phyloP scores from a whole-genome alignment of 1,140 invertebrate genomes.

The Aricia agestis region DNA sequence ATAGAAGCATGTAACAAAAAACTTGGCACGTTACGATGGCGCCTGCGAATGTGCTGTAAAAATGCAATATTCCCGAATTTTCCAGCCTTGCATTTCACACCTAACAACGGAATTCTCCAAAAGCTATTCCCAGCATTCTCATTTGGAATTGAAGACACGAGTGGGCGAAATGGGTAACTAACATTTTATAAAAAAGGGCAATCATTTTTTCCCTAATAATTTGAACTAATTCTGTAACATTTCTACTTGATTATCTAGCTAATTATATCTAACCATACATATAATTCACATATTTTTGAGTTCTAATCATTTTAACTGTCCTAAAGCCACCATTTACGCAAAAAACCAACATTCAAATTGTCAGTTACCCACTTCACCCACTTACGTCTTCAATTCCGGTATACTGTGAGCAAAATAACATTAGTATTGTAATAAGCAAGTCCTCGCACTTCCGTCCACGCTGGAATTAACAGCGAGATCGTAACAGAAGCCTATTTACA shows the following conservation, averaged over 20 bases:
- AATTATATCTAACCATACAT: too few relatives aligned
- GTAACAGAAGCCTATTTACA: background rate
- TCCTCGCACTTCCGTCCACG: background rate
- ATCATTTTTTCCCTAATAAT: too few relatives aligned
- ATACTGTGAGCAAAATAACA: background rate
- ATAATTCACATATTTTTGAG: too few relatives aligned
- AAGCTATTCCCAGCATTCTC: background rate
- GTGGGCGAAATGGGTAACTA: too few relatives aligned
- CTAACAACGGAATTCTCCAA: background rate
- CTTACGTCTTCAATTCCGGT: background rate
- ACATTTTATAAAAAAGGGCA: too few relatives aligned
- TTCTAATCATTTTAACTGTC: too few relatives aligned
- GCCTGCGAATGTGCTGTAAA: background rate
- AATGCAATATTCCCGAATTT: background rate
- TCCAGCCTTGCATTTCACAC: background rate
- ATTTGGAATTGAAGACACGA: background rate
- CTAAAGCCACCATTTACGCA: too few relatives aligned
- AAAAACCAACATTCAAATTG: too few relatives aligned
- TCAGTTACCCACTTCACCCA: too few relatives aligned
- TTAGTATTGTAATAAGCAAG: slow-evolving; percentile 8
- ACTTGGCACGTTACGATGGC: background rate
- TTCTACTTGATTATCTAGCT: too few relatives aligned
- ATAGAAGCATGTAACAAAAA: too few relatives aligned
- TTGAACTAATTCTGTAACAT: too few relatives aligned
- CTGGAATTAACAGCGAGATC: background rate